Evolutionary conservation across 1,140 invertebrate genomes (phyloP).

Genomic region (Tribolium madens): DNA sequence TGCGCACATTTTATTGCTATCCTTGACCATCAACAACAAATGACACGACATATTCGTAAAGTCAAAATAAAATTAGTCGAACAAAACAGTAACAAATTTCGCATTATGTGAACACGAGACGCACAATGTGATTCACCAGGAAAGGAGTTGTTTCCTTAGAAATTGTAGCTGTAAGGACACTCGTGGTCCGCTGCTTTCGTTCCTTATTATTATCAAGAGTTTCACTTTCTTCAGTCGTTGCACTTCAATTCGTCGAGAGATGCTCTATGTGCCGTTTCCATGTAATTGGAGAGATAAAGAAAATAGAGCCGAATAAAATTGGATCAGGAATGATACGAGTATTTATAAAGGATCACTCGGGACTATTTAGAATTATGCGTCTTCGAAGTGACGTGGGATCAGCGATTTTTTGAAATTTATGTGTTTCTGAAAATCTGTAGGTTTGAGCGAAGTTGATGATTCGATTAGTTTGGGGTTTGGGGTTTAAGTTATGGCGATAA

Average conservation of each 20-base stretch:
- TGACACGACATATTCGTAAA: neutral
- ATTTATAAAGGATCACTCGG: neutral
- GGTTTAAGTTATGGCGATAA: neutral
- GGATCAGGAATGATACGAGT: neutral
- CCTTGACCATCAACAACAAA: conserved; percentile 21
- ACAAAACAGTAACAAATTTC: too few relatives aligned
- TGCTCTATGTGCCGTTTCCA: neutral
- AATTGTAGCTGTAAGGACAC: neutral
- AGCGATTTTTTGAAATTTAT: neutral
- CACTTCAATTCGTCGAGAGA: neutral
- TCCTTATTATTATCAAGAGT: conserved; percentile 21
- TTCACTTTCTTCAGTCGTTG: conserved; percentile 8
- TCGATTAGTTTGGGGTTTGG: neutral
- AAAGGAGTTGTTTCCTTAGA: neutral
- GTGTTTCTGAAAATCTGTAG: neutral
- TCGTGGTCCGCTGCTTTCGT: neutral
- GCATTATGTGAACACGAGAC: too few relatives aligned
- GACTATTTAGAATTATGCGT: neutral
- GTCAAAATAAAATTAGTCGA: too few relatives aligned
- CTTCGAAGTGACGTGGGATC: neutral
- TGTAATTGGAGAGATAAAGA: conserved; percentile 13
- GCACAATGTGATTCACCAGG: conserved; percentile 14
- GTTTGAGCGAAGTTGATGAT: neutral
- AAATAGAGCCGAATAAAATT: neutral
- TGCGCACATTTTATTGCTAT: conserved; percentile 10